Evolutionary conservation across 2,113 vertebrate species (phyloP).

Genomic region (Syngnathus floridae): DNA sequence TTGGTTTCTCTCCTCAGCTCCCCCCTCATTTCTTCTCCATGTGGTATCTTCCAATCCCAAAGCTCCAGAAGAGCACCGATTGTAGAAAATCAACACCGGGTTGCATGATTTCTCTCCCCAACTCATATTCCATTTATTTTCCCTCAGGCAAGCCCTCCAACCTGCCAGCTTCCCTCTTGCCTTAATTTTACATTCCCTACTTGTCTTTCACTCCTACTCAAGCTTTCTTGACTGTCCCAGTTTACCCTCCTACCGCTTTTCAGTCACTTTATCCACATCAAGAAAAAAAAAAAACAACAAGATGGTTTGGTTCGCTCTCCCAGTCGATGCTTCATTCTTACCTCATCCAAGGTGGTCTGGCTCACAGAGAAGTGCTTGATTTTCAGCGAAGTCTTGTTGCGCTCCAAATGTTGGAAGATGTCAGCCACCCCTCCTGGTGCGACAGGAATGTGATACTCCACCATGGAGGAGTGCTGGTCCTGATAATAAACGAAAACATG

Average conservation of each 20-base stretch:
- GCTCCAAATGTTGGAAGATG: constrained; percentile 88
- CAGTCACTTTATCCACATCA: constrained; percentile 18
- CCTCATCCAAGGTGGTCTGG: constrained; percentile 95
- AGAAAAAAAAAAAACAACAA: constrained; percentile 23
- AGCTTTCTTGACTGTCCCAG: constrained; percentile 40
- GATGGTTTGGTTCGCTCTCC: constrained; percentile 2
- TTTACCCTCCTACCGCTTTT: constrained; percentile 35
- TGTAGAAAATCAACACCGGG: constrained; percentile 52
- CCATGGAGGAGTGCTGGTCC: constrained; percentile 87
- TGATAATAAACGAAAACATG: constrained; percentile 34
- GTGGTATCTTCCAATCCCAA: constrained; percentile 41
- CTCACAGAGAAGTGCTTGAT: constrained; percentile 95
- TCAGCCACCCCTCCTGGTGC: constrained; percentile 88
- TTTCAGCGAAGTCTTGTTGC: constrained; percentile 79
- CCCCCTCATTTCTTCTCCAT: constrained; percentile 14
- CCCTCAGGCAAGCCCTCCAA: constrained; percentile 51
- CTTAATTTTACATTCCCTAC: constrained; percentile 51
- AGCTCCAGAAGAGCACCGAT: constrained; percentile 39
- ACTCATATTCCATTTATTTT: constrained; percentile 63
- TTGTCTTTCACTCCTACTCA: constrained; percentile 47
- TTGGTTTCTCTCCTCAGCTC: background rate
- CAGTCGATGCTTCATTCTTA: constrained; percentile 59
- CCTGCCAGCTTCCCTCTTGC: constrained; percentile 47
- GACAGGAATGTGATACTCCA: constrained; percentile 84
- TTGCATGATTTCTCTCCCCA: constrained; percentile 51